These are phyloP conservation scores for Meandrina meandrites DNA, from an alignment of 92 coral and sea anemone species.

Conservation along the genomic window DNA sequence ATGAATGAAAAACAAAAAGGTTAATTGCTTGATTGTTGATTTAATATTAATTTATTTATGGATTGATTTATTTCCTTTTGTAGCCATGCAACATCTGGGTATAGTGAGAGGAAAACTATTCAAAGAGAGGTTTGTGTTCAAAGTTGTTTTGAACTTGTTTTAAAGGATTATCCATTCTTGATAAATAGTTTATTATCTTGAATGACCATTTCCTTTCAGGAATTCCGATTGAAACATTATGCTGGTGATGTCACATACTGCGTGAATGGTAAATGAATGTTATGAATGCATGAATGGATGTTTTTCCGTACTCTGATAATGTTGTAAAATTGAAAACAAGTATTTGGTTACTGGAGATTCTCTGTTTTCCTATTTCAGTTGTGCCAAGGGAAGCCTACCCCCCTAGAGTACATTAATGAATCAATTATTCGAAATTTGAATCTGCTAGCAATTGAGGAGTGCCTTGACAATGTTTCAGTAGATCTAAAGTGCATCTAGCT, in stretches of 20 bases:
- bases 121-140: slow-evolving; percentile 75
- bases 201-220: slow-evolving; percentile 52
- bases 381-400: too few relatives aligned
- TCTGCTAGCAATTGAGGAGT: too few relatives aligned
- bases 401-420: too few relatives aligned
- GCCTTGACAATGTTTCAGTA: neutral
- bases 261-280: slow-evolving; percentile 69
- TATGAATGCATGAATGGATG: neutral
- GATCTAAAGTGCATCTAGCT: neutral
- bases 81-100: slow-evolving; percentile 97
- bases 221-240: slow-evolving; percentile 93
- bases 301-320: too few relatives aligned
- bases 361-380: too few relatives aligned
- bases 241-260: slow-evolving; percentile 96
- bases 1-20: too few relatives aligned
- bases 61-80: slow-evolving; percentile 8
- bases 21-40: neutral
- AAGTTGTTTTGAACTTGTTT: neutral
- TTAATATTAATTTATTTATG: neutral
- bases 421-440: too few relatives aligned
- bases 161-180: neutral
- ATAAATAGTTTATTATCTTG: neutral
- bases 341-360: too few relatives aligned
- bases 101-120: slow-evolving; percentile 91
- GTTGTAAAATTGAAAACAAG: too few relatives aligned